These are phyloP conservation scores for Drosophila paranaensis DNA, from an alignment of 2,888 invertebrate genomes.

Conservation along the genomic window DNA sequence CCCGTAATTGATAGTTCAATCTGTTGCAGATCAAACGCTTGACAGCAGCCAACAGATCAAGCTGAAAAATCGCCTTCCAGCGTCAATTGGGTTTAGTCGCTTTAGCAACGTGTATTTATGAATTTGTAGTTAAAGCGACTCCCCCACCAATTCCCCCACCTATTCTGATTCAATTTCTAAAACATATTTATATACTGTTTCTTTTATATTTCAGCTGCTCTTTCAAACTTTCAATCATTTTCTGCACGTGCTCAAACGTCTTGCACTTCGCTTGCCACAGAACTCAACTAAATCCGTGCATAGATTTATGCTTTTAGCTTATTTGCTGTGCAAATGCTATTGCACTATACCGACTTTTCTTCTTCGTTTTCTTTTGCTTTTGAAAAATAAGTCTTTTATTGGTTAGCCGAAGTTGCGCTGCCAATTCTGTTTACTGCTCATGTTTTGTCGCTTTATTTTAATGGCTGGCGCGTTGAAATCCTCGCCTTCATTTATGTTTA, in stretches of 20 bases:
- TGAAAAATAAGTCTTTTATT: constrained; percentile 39
- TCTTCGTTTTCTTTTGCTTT: not conserved
- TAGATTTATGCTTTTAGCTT: constrained; percentile 72
- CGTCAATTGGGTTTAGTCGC: constrained; percentile 6
- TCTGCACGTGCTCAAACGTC: constrained; percentile 17
- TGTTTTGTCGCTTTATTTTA: constrained; percentile 81
- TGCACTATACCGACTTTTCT: constrained; percentile 29
- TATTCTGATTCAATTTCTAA: not conserved
- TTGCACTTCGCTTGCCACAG: constrained; percentile 12
- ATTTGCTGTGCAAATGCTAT: constrained; percentile 41
- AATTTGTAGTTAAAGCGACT: not conserved
- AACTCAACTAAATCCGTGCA: constrained; percentile 43
- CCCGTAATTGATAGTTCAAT: constrained; percentile 80
- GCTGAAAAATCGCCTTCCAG: constrained; percentile 74
- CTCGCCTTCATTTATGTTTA: constrained; percentile 69
- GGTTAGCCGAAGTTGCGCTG: constrained; percentile 30
- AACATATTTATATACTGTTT: not conserved
- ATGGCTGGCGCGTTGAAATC: constrained; percentile 62
- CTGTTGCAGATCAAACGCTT: constrained; percentile 80
- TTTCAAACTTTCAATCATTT: not conserved
- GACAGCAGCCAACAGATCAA: constrained; percentile 79
- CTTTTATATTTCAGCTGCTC: not conserved
- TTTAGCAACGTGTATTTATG: constrained; percentile 3
- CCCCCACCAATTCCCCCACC: not conserved
- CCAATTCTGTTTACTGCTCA: constrained; percentile 73